These are phyloP conservation scores for Neopipo cinnamomea DNA, from an alignment of 2,113 vertebrate genomes.

Conservation along the genomic window DNA sequence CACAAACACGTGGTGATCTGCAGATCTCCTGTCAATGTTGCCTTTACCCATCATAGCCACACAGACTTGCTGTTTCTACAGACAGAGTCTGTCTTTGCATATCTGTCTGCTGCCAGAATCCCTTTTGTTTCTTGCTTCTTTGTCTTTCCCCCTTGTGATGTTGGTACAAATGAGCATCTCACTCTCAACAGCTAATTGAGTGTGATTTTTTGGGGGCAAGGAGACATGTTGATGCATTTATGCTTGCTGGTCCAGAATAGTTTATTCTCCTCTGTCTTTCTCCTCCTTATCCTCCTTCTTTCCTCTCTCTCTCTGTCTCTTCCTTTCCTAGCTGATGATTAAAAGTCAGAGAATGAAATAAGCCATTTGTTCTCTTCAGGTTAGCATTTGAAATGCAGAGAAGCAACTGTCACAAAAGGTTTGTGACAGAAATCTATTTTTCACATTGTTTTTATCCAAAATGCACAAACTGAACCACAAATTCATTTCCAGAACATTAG, in stretches of 20 bases:
- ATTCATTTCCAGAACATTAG: slow-evolving; percentile 56
- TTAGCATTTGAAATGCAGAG: background rate
- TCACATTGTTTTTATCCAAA: background rate
- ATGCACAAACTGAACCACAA: slow-evolving; percentile 7
- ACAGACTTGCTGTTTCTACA: background rate
- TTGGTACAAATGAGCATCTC: slow-evolving; percentile 3
- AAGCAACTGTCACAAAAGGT: background rate
- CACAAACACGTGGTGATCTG: background rate
- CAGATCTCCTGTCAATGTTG: background rate
- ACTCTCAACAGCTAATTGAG: background rate
- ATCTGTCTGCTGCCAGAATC: background rate
- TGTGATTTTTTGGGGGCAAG: background rate
- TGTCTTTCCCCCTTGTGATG: background rate
- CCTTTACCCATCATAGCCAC: background rate
- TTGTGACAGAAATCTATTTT: background rate
- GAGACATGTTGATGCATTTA: background rate
- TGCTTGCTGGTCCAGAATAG: background rate
- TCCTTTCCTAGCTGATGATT: background rate
- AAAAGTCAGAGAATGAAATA: background rate
- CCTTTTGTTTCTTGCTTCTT: slow-evolving; percentile 1
- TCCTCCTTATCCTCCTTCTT: background rate
- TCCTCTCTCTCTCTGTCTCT: background rate
- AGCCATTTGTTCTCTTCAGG: background rate
- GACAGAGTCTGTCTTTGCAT: background rate
- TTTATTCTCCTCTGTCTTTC: background rate